These are phyloP conservation scores for Flexamia atlantica DNA, from an alignment of 2,888 invertebrate genomes.

Conservation along the genomic window DNA sequence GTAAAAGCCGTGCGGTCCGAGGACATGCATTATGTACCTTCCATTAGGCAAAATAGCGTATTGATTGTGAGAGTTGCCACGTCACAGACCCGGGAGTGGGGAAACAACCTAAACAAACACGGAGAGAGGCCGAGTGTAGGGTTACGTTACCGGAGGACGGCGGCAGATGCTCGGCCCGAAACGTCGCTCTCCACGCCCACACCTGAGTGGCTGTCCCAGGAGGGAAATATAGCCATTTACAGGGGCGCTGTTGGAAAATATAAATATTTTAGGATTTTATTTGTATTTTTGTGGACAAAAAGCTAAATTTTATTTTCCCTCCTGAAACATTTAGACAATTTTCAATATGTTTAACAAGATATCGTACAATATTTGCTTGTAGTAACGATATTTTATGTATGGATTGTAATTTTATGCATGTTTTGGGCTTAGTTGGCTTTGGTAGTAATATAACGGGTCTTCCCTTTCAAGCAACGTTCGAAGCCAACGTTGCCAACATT, in stretches of 20 bases:
- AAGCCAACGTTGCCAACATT: too few relatives aligned
- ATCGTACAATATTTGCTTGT: too few relatives aligned
- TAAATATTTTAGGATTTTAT: neutral
- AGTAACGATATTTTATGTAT: too few relatives aligned
- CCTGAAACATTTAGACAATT: too few relatives aligned
- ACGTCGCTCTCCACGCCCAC: neutral
- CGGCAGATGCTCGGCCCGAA: slow-evolving; percentile 26
- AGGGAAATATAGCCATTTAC: neutral
- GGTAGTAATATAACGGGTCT: too few relatives aligned
- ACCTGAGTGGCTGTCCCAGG: neutral
- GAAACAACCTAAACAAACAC: slow-evolving; percentile 18
- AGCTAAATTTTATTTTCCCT: too few relatives aligned
- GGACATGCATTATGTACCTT: slow-evolving; percentile 54
- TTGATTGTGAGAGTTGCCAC: slow-evolving; percentile 47
- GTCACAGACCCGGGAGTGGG: slow-evolving; percentile 26
- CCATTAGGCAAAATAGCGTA: slow-evolving; percentile 60
- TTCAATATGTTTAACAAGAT: too few relatives aligned
- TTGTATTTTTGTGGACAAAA: too few relatives aligned
- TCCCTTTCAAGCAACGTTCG: too few relatives aligned
- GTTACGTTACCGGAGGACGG: slow-evolving; percentile 13
- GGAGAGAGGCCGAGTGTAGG: neutral
- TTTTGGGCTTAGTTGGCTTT: too few relatives aligned
- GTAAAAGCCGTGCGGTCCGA: neutral
- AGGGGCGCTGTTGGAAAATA: neutral
- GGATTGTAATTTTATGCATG: too few relatives aligned